Evolutionary conservation across 2,113 vertebrate species (phyloP), one percentile per base, ranked within the genome.

Genomic region (Triplophysa rosa): DNA sequence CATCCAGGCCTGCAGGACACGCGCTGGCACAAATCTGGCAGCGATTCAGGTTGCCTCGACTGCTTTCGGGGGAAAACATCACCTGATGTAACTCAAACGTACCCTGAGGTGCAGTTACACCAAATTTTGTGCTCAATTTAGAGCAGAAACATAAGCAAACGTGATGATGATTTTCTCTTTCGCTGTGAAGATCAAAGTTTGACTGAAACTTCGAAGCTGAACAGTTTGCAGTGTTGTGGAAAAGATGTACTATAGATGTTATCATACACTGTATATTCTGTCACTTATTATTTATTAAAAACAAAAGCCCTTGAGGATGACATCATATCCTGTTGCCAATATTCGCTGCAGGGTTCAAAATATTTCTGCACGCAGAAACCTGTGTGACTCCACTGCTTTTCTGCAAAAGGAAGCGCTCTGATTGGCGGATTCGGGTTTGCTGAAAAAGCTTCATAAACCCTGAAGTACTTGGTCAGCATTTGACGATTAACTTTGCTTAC

Each of bases 401-500:
- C 68, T 69, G 65, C 63, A 47, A 67, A 49, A 76, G 23, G 29
- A 79, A 54, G 67, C 23, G 37, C 11, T 45, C 16, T 19, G 52
- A 52, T 70, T 21, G 66, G 66, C 61, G 80, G 71, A 42, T 75
- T 52, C 52, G 61, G 67, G 23, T 62, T 75, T 29, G 42, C 65
- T 69, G 65, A 23, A 69, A 56, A 66, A 82, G 52, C 56, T 61
- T 26, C 67, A 65, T 21, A 76, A 78, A 80, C 67, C 23, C 52
- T 64, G 26, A 75, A 64, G 59, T 29, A 70, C 47, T 65, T 63
- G 52, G 64, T 78, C 79, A 70, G 77, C 59, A 45, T 65, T 79
- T 40, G 65, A 73, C 68, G 64, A 76, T 69, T 78, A 77, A 72
- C 59, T 82, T 77, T 70, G 80, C 80, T 82, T 71, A 77, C 59